These are phyloP conservation scores for Potamarius usumacintae DNA, from an alignment of 2,113 vertebrate species.

Conservation along the genomic window DNA sequence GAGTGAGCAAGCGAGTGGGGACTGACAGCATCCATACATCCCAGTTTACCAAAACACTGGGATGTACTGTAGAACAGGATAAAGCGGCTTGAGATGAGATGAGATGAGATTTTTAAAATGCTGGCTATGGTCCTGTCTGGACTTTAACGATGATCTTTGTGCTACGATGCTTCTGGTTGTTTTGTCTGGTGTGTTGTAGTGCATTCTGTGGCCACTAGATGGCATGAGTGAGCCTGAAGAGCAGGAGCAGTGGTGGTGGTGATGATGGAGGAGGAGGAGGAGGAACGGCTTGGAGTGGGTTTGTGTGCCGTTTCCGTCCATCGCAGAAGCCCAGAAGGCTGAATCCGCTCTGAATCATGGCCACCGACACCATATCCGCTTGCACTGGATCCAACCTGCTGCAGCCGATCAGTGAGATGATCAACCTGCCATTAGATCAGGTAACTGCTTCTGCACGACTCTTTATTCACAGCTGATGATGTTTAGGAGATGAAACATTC, in stretches of 20 bases:
- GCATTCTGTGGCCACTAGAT: constrained; percentile 39
- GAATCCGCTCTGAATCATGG: constrained; percentile 62
- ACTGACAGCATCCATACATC: too few species aligned
- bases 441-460: constrained; percentile 53
- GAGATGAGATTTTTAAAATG: too few species aligned
- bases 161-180: background rate
- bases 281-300: constrained; percentile 33
- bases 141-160: too few species aligned
- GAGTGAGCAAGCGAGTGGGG: too few species aligned
- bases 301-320: constrained; percentile 43
- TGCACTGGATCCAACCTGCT: constrained; percentile 74
- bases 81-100: too few species aligned
- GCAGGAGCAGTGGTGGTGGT: constrained; percentile 28
- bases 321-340: constrained; percentile 48
- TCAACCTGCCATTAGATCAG: constrained; percentile 74
- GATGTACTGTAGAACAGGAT: too few species aligned
- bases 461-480: constrained; percentile 3
- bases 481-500: constrained; percentile 26
- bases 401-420: constrained; percentile 73
- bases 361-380: constrained; percentile 65
- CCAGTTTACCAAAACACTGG: too few species aligned
- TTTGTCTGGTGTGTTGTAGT: constrained; percentile 35
- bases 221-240: constrained; percentile 36
- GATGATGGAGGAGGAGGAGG: constrained; percentile 9
- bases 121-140: too few species aligned